Evolutionary conservation across 2,888 invertebrate genomes (phyloP).

Genomic region (Homarus gammarus): DNA sequence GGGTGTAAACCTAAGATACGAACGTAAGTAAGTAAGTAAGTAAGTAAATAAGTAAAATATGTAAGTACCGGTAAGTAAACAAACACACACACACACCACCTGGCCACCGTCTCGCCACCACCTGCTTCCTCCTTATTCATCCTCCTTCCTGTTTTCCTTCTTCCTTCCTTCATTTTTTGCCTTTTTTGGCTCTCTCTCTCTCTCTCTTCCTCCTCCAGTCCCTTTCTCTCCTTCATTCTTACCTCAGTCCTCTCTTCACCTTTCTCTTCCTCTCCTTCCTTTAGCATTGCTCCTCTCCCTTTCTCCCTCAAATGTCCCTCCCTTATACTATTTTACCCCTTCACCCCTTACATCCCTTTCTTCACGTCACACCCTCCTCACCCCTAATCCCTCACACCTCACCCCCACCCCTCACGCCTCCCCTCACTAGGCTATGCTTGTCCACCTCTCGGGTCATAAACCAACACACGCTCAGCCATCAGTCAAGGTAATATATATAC

Average conservation of each 20-base stretch:
- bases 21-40: too few relatives aligned
- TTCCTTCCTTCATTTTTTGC: background rate
- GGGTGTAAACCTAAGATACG: too few relatives aligned
- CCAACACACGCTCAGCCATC: constrained; percentile 34
- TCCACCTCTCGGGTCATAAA: constrained; percentile 34
- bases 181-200: background rate
- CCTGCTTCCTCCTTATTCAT: background rate
- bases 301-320: background rate
- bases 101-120: too few relatives aligned
- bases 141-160: background rate
- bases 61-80: too few relatives aligned
- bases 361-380: too few relatives aligned
- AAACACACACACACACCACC: too few relatives aligned
- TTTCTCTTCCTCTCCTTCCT: background rate
- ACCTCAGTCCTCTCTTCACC: background rate
- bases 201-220: background rate
- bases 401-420: too few relatives aligned
- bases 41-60: too few relatives aligned
- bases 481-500: constrained; percentile 30
- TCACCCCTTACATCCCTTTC: too few relatives aligned
- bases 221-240: background rate
- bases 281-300: background rate
- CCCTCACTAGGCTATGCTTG: too few relatives aligned
- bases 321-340: too few relatives aligned
- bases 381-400: too few relatives aligned